Evolutionary conservation across 2,113 vertebrate species (phyloP).

Genomic region (Lampris megalopsis): DNA sequence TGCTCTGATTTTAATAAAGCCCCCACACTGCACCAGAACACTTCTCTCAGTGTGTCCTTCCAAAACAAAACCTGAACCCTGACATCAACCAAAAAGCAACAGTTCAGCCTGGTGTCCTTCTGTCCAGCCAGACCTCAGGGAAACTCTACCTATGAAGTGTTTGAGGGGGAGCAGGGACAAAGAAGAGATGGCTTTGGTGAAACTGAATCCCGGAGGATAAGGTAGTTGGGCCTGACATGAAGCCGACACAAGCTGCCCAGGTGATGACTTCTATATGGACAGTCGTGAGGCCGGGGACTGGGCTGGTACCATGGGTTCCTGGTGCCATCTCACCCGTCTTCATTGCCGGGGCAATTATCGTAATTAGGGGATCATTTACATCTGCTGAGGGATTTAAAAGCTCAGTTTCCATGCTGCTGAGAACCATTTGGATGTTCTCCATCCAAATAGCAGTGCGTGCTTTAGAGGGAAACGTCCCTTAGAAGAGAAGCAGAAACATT

Average conservation of each 20-base stretch:
- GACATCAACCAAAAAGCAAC: too few species aligned
- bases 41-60: too few species aligned
- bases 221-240: constrained; percentile 49
- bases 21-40: too few species aligned
- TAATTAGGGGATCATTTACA: constrained; percentile 69
- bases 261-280: constrained; percentile 52
- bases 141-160: constrained; percentile 42
- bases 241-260: constrained; percentile 39
- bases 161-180: not conserved
- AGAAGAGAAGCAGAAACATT: constrained; percentile 6
- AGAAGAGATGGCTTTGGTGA: constrained; percentile 18
- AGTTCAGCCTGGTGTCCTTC: not conserved
- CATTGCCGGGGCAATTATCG: constrained; percentile 66
- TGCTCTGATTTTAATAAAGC: too few species aligned
- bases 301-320: constrained; percentile 38
- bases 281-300: constrained; percentile 44
- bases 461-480: not conserved
- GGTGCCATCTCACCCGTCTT: constrained; percentile 41
- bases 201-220: constrained; percentile 57
- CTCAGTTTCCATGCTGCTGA: constrained; percentile 48
- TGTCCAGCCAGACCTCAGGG: constrained; percentile 5
- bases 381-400: constrained; percentile 59
- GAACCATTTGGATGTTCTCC: constrained; percentile 1
- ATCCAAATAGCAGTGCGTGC: constrained; percentile 1
- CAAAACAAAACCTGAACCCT: too few species aligned